These are phyloP conservation scores for Goniozus legneri DNA, from an alignment of 1,140 invertebrate genomes.

Conservation along the genomic window DNA sequence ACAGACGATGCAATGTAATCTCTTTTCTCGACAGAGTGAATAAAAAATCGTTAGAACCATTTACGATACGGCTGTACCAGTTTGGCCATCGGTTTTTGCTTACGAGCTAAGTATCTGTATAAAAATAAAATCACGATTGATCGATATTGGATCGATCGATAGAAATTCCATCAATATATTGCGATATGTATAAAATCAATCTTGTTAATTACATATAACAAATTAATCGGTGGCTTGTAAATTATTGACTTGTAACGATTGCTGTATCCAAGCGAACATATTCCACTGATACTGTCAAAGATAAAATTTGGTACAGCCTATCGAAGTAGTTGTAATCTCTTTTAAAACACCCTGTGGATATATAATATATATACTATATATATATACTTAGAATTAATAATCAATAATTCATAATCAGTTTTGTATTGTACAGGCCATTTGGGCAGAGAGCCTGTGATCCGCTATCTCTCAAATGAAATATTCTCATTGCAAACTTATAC, in stretches of 20 bases:
- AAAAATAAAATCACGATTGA: no score
- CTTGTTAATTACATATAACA: no score
- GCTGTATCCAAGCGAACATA: no score
- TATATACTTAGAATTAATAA: conserved; percentile 42
- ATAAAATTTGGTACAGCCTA: conserved; percentile 28
- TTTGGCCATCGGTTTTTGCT: neutral
- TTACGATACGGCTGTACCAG: conserved; percentile 22
- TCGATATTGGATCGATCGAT: no score
- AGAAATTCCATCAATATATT: no score
- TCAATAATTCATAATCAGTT: conserved; percentile 52
- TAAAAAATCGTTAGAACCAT: conserved; percentile 48
- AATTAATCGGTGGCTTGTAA: no score
- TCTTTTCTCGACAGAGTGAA: conserved; percentile 35
- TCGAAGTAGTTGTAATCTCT: conserved; percentile 42
- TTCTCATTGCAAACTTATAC: no score
- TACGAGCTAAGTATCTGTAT: no score
- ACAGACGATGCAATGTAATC: conserved; percentile 14
- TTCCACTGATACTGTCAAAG: no score
- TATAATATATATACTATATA: conserved; percentile 34
- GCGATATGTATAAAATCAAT: no score
- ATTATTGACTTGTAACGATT: no score
- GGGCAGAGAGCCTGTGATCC: conserved; percentile 35
- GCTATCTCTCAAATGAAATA: no score
- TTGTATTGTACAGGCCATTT: conserved; percentile 51
- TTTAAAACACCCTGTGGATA: conserved; percentile 51